Base-by-base conservation (phyloP, 2,797 vertebrate genomes). In the Nothura maculosa region DNA sequence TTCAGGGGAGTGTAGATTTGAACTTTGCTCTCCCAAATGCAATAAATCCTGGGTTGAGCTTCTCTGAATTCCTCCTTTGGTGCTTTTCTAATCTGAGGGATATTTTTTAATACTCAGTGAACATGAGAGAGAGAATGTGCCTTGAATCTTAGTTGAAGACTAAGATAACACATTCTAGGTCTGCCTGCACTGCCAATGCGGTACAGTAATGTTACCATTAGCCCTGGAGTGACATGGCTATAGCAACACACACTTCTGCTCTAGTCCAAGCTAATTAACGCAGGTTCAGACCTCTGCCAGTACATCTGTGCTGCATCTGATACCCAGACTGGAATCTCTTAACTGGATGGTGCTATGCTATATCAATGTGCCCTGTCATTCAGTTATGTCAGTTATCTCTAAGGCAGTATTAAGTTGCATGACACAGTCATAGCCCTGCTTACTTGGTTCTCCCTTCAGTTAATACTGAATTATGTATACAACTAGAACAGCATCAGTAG, bases 381-480 rank as follows among this genome's bases (percentile, higher is more conserved):
- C 62, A 47, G 25, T 63, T 83, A 60, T 63, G 91, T 88, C 24
- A 70, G 70, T 87, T 67, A 67, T 69, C 67, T 88, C 55, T 86
- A 88, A 86, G 85, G 42, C 58, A 67, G 74, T 79, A 67, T 81
- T 88, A 83, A 85, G 72, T 91, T 92, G 34, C 70, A 24, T 66
- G 20, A 40, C 85, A 43, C 79, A 86, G 67, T 63, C 27, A 14
- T 76, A 63, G 81, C 85, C 70, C 63, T 57, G 19, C 45, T 36
- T 87, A 73, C n/a, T 63, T 63, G 13, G 47, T 86, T 93, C 55
- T 86, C 95, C 42, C 76, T 87, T 93, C 87, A 73, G 74, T 72
- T 94, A 73, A 86, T 81, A 61, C 0, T 94, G 74, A 93, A 94
- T 94, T 96, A 94, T 93, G 95, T 94, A 92, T 84, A 55, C 74